A percentile compares a stretch with the other conserved stretches of the same genome.
phyloP scores from a whole-genome alignment of 2,888 invertebrate genomes.

The Drosophila pseudotakahashii region DNA sequence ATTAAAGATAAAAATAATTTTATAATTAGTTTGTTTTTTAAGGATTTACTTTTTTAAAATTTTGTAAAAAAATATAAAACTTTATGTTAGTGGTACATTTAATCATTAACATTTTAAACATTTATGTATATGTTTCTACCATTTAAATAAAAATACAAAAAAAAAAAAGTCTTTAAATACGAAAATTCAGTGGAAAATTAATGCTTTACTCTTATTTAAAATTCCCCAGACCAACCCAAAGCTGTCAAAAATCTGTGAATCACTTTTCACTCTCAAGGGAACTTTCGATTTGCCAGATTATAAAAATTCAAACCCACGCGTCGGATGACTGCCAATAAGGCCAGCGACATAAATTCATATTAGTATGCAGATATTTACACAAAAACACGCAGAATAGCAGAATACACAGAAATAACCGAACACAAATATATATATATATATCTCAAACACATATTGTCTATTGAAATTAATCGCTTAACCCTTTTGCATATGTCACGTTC shows the following conservation, averaged over 20 bases:
- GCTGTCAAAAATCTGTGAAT: background rate
- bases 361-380: constrained; percentile 41
- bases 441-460: constrained; percentile 40
- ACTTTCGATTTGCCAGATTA: constrained; percentile 19
- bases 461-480: constrained; percentile 70
- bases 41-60: no score
- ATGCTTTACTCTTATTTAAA: no score
- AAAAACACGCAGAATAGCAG: constrained; percentile 6
- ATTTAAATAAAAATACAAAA: no score
- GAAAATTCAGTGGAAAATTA: no score
- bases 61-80: no score
- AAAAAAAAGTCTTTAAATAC: no score
- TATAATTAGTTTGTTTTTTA: no score
- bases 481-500: constrained; percentile 55
- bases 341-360: constrained; percentile 63
- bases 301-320: constrained; percentile 20
- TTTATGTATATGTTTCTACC: no score
- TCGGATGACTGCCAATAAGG: constrained; percentile 33
- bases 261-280: constrained; percentile 5
- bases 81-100: no score
- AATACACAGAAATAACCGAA: constrained; percentile 22
- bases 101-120: no score
- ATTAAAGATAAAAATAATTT: no score
- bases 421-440: constrained; percentile 7
- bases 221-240: background rate